Conservation (phyloP, 2,113 vertebrate species). For the Catharus fuscescens region DNA sequence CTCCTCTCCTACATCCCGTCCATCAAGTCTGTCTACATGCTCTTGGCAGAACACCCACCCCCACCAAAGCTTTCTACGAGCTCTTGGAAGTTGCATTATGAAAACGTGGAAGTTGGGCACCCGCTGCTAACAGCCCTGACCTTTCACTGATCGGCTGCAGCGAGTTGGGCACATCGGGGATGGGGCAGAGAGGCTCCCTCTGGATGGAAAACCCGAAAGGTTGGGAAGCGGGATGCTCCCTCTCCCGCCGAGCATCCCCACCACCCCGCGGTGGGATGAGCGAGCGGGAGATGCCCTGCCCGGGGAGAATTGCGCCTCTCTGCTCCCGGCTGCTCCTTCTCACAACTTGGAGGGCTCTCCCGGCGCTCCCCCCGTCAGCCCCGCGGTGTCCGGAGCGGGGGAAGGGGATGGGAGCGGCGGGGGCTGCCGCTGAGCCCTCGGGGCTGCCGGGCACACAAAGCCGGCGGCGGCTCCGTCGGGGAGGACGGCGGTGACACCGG, state of each 20-base stretch:
- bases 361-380: not conserved
- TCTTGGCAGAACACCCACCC: not conserved
- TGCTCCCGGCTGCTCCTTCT: not conserved
- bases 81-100: constrained; percentile 44
- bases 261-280: not conserved
- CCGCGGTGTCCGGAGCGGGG: not conserved
- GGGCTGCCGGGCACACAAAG: not conserved
- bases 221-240: not conserved
- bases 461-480: not conserved
- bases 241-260: not conserved
- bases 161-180: not conserved
- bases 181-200: not conserved
- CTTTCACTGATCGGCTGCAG: not conserved
- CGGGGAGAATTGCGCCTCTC: not conserved
- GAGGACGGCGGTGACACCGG: not conserved
- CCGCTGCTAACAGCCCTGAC: constrained; percentile 44
- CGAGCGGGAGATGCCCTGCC: not conserved
- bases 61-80: not conserved
- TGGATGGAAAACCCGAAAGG: not conserved
- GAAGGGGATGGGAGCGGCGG: not conserved
- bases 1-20: not conserved
- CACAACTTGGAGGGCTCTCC: not conserved
- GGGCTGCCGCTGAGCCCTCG: not conserved
- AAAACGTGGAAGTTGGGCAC: constrained; percentile 59
- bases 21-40: not conserved